Evolutionary conservation across 2,113 vertebrate species (phyloP), one percentile per base, ranked within the genome.

Genomic region (Megaceryle torquata): DNA sequence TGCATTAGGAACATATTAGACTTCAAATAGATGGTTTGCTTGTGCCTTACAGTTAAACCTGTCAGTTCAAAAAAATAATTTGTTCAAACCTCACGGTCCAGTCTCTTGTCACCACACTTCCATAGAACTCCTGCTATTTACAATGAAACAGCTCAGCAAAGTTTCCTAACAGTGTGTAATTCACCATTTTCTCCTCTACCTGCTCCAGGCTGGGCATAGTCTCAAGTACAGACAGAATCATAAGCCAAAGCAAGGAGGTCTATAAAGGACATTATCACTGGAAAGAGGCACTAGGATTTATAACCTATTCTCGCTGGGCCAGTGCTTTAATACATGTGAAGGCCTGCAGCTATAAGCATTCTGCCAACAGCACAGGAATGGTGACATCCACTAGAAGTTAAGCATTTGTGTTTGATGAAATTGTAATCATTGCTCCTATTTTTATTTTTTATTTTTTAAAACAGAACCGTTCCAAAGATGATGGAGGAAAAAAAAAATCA

Each of bases 241-340:
- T 46, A 93, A 95, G 83, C 83, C 63, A 95, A 82, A 70, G 33
- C 60, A 89, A 93, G 57, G 31, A 87, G 85, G 61, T 87, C 67
- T 95, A 48, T n/a, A 91, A 92, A 89, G 93, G 78, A 74, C 81
- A 61, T 84, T 89, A 78, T 79, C 91, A 57, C 74, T 57, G 26
- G 61, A 72, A 88, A 77, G 61, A 88, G 79, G 79, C 74, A 85
- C 20, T 21, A 67, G 68, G 54, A 94, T 95, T 89, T 95, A 95
- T n/a, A 65, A 82, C 19, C 61, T 76, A 5, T 76, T 86, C 81
- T 82, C 60, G 57, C 74, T 79, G 77, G 78, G 84, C 69, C 70
- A 91, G 37, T 91, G 65, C 48, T 89, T 93, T 95, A 92, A 84
- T 53, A n/a, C 80, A 86, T 82, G 83, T 46, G 88, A 88, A 93